Percentiles rank a stretch among this genome's conserved stretches.
These are phyloP conservation scores for Caenorhabditis sp. DNA, from an alignment of 2,888 invertebrate species.

Conservation along the genomic window DNA sequence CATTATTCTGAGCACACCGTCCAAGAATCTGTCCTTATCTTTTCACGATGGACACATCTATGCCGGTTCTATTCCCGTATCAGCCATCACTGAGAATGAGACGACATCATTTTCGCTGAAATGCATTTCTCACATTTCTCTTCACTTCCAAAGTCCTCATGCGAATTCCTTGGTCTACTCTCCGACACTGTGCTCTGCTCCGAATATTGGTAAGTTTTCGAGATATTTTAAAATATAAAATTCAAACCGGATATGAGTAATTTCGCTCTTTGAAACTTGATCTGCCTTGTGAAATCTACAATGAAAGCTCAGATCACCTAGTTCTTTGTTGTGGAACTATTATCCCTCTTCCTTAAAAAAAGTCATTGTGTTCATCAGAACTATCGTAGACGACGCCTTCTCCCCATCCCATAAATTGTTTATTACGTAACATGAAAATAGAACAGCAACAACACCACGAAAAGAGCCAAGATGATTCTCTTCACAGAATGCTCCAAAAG, in stretches of 20 bases:
- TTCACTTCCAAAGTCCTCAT: constrained; percentile 68
- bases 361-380: constrained; percentile 2
- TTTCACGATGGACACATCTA: constrained; percentile 54
- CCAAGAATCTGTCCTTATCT: constrained; percentile 52
- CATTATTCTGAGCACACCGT: constrained; percentile 42
- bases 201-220: constrained; percentile 57
- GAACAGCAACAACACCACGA: constrained; percentile 29
- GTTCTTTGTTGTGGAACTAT: not conserved
- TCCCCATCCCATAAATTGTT: constrained; percentile 41
- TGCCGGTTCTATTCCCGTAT: constrained; percentile 63
- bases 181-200: constrained; percentile 69
- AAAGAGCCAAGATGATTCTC: constrained; percentile 17
- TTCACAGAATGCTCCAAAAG: constrained; percentile 23
- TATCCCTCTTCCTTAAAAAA: not conserved
- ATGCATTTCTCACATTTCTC: constrained; percentile 70
- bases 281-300: not conserved
- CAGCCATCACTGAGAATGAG: constrained; percentile 55
- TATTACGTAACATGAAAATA: constrained; percentile 40
- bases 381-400: constrained; percentile 19
- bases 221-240: not conserved
- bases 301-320: too few species aligned
- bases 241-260: not conserved
- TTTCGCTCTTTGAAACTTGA: not conserved
- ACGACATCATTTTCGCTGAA: constrained; percentile 61
- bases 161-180: constrained; percentile 71